Evolutionary conservation across 2,113 vertebrate species (phyloP).

Genomic region (Corythaixoides concolor): DNA sequence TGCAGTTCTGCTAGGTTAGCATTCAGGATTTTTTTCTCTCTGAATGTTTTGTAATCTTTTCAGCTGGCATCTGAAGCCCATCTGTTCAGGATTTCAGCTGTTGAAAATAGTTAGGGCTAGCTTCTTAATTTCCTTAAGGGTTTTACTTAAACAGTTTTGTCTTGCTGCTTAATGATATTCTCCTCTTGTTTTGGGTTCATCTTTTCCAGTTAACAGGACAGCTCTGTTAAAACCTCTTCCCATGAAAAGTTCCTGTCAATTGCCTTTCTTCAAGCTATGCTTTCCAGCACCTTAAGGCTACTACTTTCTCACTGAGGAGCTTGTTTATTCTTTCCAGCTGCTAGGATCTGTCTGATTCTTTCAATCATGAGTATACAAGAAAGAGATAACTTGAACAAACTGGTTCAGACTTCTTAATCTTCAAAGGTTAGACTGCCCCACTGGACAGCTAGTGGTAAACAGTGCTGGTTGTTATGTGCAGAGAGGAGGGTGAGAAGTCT

Average conservation of each 20-base stretch:
- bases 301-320: not conserved
- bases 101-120: not conserved
- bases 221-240: not conserved
- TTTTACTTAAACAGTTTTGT: not conserved
- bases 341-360: not conserved
- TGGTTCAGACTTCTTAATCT: not conserved
- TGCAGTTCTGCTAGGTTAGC: not conserved
- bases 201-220: not conserved
- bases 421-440: not conserved
- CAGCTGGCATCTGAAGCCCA: not conserved
- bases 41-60: not conserved
- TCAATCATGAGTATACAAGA: not conserved
- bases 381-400: not conserved
- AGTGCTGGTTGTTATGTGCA: not conserved
- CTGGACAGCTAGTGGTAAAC: not conserved
- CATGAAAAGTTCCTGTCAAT: not conserved
- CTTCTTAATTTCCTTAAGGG: not conserved
- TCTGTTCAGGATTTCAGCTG: not conserved
- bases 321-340: not conserved
- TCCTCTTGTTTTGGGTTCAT: not conserved
- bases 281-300: not conserved
- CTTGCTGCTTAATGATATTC: not conserved
- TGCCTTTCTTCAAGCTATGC: not conserved
- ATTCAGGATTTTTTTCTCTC: not conserved
- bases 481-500: not conserved